phyloP scores from a whole-genome alignment of 1,140 invertebrate genomes.

The Drosophila ficusphila region DNA sequence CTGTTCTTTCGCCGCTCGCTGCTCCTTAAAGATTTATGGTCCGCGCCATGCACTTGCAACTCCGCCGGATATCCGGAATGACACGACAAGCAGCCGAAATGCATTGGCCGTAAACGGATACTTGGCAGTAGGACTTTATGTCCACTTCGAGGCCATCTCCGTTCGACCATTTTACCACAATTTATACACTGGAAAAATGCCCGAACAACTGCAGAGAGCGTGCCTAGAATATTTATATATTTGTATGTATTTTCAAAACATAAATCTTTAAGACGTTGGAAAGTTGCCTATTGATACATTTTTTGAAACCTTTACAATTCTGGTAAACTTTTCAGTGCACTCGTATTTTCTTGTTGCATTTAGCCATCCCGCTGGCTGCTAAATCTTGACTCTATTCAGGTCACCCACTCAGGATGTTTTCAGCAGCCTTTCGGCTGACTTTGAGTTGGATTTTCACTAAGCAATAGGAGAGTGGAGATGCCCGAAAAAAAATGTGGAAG shows the following conservation, averaged over 20 bases:
- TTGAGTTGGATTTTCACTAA: constrained; percentile 42
- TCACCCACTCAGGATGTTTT: constrained; percentile 37
- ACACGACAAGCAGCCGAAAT: constrained; percentile 64
- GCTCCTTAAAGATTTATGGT: constrained; percentile 64
- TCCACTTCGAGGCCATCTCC: constrained; percentile 32
- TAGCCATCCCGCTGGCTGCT: constrained; percentile 15
- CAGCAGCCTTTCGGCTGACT: constrained; percentile 45
- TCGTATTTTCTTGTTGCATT: constrained; percentile 9
- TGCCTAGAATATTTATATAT: too few relatives aligned
- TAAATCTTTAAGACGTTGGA: too few relatives aligned
- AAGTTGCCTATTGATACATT: too few relatives aligned
- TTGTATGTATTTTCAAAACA: not conserved
- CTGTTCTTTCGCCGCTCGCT: constrained; percentile 40
- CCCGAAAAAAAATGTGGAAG: not conserved
- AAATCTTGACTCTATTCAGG: constrained; percentile 44
- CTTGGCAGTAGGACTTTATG: constrained; percentile 29
- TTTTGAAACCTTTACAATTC: not conserved
- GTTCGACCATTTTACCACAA: not conserved
- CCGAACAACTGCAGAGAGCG: too few relatives aligned
- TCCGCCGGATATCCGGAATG: constrained; percentile 70
- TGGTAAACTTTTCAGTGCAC: not conserved
- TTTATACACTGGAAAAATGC: constrained; percentile 3
- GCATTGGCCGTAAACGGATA: constrained; percentile 44
- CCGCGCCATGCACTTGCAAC: constrained; percentile 63
- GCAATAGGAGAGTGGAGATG: constrained; percentile 29